phyloP scores from a whole-genome alignment of 2,113 vertebrate species.

The Mobula birostris region DNA sequence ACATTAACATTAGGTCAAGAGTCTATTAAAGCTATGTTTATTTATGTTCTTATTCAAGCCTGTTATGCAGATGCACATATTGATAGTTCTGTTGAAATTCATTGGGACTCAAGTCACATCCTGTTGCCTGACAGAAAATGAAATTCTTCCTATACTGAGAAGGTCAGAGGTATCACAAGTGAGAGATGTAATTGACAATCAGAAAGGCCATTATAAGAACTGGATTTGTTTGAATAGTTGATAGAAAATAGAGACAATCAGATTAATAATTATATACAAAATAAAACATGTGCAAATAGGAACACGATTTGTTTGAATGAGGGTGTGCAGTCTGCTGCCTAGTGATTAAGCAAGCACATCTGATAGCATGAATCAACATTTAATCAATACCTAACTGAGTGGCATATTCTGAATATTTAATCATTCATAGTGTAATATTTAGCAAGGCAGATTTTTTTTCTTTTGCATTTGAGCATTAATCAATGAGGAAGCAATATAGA shows the following conservation, averaged over 20 bases:
- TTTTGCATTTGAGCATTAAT: background rate
- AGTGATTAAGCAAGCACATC: background rate
- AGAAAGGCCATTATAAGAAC: background rate
- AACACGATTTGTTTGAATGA: background rate
- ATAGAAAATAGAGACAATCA: conserved; percentile 5
- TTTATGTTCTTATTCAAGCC: conserved; percentile 27
- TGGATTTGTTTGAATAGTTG: conserved; percentile 24
- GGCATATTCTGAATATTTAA: background rate
- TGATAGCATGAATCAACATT: background rate
- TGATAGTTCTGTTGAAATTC: conserved; percentile 17
- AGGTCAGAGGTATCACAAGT: background rate
- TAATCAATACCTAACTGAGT: background rate
- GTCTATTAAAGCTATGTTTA: conserved; percentile 32
- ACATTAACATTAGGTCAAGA: conserved; percentile 34
- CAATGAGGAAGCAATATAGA: background rate
- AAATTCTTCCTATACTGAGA: background rate
- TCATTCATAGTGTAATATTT: background rate
- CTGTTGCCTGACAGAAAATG: conserved; percentile 24
- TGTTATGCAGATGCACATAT: conserved; percentile 13
- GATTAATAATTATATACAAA: conserved; percentile 11
- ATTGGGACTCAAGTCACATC: conserved; percentile 30
- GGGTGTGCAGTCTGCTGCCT: background rate
- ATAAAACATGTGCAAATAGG: background rate
- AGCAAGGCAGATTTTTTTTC: background rate
- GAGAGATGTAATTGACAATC: conserved; percentile 7